phyloP scores from a whole-genome alignment of 2,113 vertebrate genomes.

The Eclectus roratus region DNA sequence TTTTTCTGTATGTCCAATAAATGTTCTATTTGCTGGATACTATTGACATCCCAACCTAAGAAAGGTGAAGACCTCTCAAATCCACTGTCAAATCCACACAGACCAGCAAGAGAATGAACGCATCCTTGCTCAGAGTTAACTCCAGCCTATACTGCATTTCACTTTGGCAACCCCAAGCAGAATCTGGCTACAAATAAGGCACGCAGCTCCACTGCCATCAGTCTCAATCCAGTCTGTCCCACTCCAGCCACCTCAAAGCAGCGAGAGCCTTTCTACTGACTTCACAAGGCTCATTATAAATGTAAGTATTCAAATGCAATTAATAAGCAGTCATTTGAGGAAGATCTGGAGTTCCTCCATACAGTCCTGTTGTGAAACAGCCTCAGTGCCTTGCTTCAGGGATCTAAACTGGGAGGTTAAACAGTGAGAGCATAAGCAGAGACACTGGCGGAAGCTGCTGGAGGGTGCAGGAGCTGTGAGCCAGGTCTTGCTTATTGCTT shows the following conservation, averaged over 20 bases:
- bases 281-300: neutral
- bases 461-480: neutral
- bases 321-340: neutral
- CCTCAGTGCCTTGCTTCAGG: neutral
- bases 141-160: neutral
- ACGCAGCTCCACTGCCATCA: rapidly evolving
- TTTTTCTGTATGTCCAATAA: neutral
- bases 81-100: neutral
- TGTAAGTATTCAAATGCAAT: neutral
- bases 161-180: neutral
- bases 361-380: neutral
- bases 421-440: neutral
- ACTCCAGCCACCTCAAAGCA: neutral
- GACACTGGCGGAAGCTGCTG: neutral
- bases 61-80: neutral
- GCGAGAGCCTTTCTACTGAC: neutral
- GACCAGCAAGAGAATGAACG: neutral
- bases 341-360: neutral
- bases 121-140: neutral
- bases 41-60: neutral
- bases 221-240: neutral
- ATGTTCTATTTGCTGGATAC: neutral
- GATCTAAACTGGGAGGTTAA: neutral
- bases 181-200: neutral
- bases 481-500: neutral